phyloP scores from a whole-genome alignment of 2,888 invertebrate species.

The Lithophane semibrunnea region DNA sequence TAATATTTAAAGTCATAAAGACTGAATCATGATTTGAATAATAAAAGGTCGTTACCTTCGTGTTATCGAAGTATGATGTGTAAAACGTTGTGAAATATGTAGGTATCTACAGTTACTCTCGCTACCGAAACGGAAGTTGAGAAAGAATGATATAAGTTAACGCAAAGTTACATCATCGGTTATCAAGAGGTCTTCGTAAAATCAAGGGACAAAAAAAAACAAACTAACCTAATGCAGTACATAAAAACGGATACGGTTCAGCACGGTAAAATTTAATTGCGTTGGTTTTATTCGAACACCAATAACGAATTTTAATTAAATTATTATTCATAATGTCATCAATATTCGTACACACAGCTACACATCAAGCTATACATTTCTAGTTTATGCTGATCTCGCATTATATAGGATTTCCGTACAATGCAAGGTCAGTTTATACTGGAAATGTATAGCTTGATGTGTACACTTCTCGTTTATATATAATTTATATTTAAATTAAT shows the following conservation, averaged over 20 bases:
- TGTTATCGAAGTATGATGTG: conserved; percentile 10
- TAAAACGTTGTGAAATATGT: conserved; percentile 14
- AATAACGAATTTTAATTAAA: conserved; percentile 14
- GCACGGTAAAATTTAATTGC: conserved; percentile 6
- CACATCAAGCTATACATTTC: too few relatives aligned
- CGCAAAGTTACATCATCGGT: conserved; percentile 33
- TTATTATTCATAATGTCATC: conserved; percentile 32
- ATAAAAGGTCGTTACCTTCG: background rate
- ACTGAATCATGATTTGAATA: conserved; percentile 4
- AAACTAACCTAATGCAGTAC: conserved; percentile 5
- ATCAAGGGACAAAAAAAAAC: conserved; percentile 29
- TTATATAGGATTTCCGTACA: too few relatives aligned
- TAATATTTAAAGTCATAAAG: conserved; percentile 9
- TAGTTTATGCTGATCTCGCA: too few relatives aligned
- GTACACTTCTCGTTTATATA: conserved; percentile 15
- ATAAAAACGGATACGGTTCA: conserved; percentile 9
- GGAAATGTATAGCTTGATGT: too few relatives aligned
- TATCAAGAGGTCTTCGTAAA: conserved; percentile 28
- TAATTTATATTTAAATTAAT: conserved; percentile 31
- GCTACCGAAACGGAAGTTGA: conserved; percentile 28
- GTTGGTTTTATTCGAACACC: conserved; percentile 5
- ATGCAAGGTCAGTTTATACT: too few relatives aligned
- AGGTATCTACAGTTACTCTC: background rate
- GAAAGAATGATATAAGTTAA: conserved; percentile 24
- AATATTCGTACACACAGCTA: conserved; percentile 21